Percentiles rank a stretch among this genome's conserved stretches.
Evolutionary conservation across 2,888 invertebrate species (phyloP).

Genomic region (Morpho helenor): DNA sequence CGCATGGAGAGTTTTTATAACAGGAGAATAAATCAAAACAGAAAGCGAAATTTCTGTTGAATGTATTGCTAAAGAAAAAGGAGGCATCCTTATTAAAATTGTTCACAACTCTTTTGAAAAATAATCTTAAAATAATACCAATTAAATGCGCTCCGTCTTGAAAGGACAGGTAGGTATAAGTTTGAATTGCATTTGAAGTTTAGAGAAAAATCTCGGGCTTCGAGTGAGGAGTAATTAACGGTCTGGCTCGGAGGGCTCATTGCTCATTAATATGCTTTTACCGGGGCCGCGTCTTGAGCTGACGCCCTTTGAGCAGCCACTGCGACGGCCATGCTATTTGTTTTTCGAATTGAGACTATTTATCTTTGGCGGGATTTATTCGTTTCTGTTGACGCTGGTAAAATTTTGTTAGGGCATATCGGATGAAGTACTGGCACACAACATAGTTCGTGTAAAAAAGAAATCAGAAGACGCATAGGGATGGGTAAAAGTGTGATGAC

Average conservation of each 20-base stretch:
- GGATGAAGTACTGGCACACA: no score
- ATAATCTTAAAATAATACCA: constrained; percentile 18
- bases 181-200: constrained; percentile 24
- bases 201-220: constrained; percentile 22
- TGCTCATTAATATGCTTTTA: constrained; percentile 38
- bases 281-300: constrained; percentile 22
- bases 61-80: neutral
- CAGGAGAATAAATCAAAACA: no score
- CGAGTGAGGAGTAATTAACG: constrained; percentile 33
- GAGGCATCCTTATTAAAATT: constrained; percentile 12
- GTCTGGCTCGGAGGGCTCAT: constrained; percentile 33
- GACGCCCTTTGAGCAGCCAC: constrained; percentile 19
- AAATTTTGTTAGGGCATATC: no score
- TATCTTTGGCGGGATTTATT: no score
- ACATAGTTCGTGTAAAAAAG: no score
- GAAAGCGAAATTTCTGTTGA: neutral
- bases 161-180: constrained; percentile 22
- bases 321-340: neutral
- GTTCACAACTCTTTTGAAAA: constrained; percentile 6
- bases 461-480: no score
- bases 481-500: no score
- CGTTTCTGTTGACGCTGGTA: no score
- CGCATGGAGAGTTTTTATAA: no score
- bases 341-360: no score
- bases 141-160: constrained; percentile 19